Evolutionary conservation across 1,140 invertebrate species (phyloP).

Genomic region (Zaprionus kolodkinae): DNA sequence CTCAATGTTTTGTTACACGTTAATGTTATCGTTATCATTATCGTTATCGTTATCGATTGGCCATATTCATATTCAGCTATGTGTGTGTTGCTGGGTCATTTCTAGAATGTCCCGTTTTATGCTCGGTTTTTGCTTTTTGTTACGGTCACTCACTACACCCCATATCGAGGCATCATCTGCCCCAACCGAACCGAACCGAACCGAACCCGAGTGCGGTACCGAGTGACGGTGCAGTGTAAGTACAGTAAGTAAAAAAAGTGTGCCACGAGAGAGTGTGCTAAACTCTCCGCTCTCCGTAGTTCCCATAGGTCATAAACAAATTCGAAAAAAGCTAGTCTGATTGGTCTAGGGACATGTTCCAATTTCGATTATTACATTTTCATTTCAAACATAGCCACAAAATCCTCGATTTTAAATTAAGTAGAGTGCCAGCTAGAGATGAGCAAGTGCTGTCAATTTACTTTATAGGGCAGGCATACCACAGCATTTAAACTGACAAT

Average conservation of each 20-base stretch:
- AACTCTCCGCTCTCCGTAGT: slow-evolving; percentile 12
- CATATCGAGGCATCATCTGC: slow-evolving; percentile 13
- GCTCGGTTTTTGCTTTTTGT: slow-evolving; percentile 40
- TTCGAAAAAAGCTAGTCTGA: slow-evolving; percentile 5
- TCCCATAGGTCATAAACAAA: slow-evolving; percentile 16
- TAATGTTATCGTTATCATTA: slow-evolving; percentile 22
- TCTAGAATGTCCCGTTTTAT: slow-evolving; percentile 37
- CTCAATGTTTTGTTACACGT: slow-evolving; percentile 53
- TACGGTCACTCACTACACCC: slow-evolving; percentile 23
- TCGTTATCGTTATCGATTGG: slow-evolving; percentile 24
- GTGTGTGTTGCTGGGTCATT: slow-evolving; percentile 27
- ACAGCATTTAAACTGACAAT: too few relatives aligned
- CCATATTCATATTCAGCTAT: slow-evolving; percentile 13
- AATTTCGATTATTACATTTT: slow-evolving; percentile 3
- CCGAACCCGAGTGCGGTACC: not conserved
- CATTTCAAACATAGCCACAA: not conserved
- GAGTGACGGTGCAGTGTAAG: slow-evolving; percentile 40
- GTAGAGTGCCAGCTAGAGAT: slow-evolving; percentile 43
- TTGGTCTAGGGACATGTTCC: slow-evolving; percentile 24
- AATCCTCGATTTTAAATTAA: slow-evolving; percentile 46
- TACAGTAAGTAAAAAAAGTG: slow-evolving; percentile 46
- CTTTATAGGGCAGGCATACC: too few relatives aligned
- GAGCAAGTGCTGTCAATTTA: too few relatives aligned
- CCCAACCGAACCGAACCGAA: too few relatives aligned
- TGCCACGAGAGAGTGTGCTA: slow-evolving; percentile 18